Evolutionary conservation across 2,797 vertebrate species (phyloP).

Genomic region (Sebastes cheni): DNA sequence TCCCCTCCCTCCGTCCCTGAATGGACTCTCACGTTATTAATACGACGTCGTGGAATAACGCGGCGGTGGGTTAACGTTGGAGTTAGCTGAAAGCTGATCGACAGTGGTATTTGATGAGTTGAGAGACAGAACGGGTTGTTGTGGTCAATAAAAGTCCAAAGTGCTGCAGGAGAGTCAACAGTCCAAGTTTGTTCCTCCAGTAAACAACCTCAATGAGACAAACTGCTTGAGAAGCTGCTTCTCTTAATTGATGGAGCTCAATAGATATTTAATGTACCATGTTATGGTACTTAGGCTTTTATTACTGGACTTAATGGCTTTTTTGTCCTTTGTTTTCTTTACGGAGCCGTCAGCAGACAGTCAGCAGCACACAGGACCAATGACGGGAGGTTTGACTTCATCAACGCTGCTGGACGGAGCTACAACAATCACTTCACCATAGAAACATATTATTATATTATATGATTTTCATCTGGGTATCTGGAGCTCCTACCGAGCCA

Average conservation of each 20-base stretch:
- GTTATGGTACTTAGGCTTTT: slow-evolving; percentile 77
- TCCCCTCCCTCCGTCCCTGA: too few species aligned
- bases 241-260: slow-evolving; percentile 74
- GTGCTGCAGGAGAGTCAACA: neutral
- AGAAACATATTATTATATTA: too few species aligned
- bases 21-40: too few species aligned
- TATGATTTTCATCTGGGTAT: too few species aligned
- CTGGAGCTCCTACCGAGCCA: too few species aligned
- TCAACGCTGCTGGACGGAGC: too few species aligned
- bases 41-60: too few species aligned
- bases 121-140: too few species aligned
- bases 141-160: neutral
- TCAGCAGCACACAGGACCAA: neutral
- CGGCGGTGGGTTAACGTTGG: too few species aligned
- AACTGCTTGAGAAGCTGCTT: slow-evolving; percentile 71
- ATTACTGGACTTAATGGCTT: slow-evolving; percentile 76
- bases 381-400: neutral
- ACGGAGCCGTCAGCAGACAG: slow-evolving; percentile 54
- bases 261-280: slow-evolving; percentile 82
- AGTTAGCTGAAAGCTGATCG: too few species aligned
- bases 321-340: slow-evolving; percentile 83
- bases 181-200: slow-evolving; percentile 36
- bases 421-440: too few species aligned
- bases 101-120: too few species aligned
- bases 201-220: slow-evolving; percentile 68